Evolutionary conservation across 2,797 vertebrate genomes (phyloP), one percentile per base, ranked within the genome.

Genomic region (Fringilla coelebs): DNA sequence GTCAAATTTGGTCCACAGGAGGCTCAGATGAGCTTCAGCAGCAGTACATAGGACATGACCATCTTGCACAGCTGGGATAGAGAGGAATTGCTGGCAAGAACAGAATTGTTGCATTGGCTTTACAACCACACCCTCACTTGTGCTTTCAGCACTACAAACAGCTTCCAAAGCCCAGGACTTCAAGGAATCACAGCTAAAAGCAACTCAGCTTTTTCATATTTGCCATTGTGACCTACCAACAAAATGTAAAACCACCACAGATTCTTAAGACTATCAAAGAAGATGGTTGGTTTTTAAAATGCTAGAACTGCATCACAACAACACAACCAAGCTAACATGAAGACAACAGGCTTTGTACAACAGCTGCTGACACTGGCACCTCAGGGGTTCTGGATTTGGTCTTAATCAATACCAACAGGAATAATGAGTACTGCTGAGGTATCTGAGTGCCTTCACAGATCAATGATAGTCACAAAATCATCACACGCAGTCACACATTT

Each of bases 81-180:
- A 54, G 54, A 70, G 24, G 4, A 43, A 61, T 2, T 68, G 25
- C 1, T n/a, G 31, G 43, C 81, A 87, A 62, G n/a, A 85, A 60
- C 0, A 0, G 18, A 85, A 45, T 11, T 51, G 36, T 17, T 0
- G 1, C 28, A 8, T 2, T 51, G 45, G 34, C 41, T 72, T 74
- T 57, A 77, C 72, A 88, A 10, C 24, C 71, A 89, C 10, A 6
- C 8, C 17, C 19, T 57, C 49, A 31, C 15, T 22, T 11, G 17
- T 5, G 17, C n/a, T n/a, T 25, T 78, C 4, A 70, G 25, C 17
- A 26, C 22, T 19, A n/a, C 13, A 36, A 89, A 57, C 36, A 90
- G 7, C 48, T 58, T 65, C 66, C 70, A 87, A 24, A 2, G 1
- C 29, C 49, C 31, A 17, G 31, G 20, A 94, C 17, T 36, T 83